Evolutionary conservation across 2,113 vertebrate species (phyloP), one percentile per base, ranked within the genome.

Genomic region (Physeter macrocephalus): DNA sequence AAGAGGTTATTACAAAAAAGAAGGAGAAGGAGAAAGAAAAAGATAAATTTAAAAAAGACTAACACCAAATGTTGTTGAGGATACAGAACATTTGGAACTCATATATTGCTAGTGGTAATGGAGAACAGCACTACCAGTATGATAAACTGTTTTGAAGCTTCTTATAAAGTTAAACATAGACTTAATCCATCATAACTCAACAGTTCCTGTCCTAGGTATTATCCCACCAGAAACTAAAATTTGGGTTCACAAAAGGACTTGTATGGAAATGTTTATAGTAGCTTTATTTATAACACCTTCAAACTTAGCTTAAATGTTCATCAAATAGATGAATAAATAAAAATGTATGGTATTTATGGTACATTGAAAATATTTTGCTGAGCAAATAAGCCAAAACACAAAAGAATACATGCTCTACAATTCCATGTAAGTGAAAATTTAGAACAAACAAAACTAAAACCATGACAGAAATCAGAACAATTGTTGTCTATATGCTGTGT

Each of bases 141-240:
- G 85, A 96, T 95, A 94, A 93, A 91, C 23, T 86, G 61, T 88
- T 95, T 85, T 95, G 90, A 87, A 94, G 80, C 90, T 77, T 93
- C 80, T 87, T 95, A 69, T 80, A 94, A 94, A 95, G 80, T 92
- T 95, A 92, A 81, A 61, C 72, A 72, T n/a, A 91, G 90, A 95
- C 82, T 78, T 57, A 80, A 74, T 90, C 39, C 54, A 41, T 74
- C 54, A 41, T 74, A 88, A 93, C 29, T 83, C 54, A 88, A 87
- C 62, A 81, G n/a, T 88, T 97, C 52, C 29, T 23, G 46, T 75
- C 29, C 25, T 93, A 88, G 34, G n/a, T 75, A 91, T 90, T 77
- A 91, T 57, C 64, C 59, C 52, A 64, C 81, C 23, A 91, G 77
- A 84, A 84, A 94, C 64, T 84, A 85, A 95, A 94, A 83, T 23